A percentile compares a stretch with the other conserved stretches of the same genome.
phyloP scores from a whole-genome alignment of 1,140 invertebrate genomes.

The Gryon sp. region DNA sequence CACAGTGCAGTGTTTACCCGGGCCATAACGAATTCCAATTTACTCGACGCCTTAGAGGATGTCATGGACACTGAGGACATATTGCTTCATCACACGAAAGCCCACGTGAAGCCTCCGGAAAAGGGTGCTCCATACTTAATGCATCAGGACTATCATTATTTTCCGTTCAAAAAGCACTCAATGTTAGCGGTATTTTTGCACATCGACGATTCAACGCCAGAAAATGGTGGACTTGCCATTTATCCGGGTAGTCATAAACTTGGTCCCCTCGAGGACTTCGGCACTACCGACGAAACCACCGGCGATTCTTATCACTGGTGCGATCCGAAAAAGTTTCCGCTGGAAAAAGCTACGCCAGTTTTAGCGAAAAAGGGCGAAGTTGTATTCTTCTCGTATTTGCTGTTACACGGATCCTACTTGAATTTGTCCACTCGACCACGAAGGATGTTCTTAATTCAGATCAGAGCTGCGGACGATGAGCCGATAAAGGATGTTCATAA shows the following conservation, averaged over 20 bases:
- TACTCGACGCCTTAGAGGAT: constrained; percentile 82
- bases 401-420: constrained; percentile 82
- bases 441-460: constrained; percentile 82
- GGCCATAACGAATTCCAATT: constrained; percentile 79
- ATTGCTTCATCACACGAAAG: constrained; percentile 83
- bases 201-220: constrained; percentile 81
- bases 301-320: constrained; percentile 80
- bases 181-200: constrained; percentile 83
- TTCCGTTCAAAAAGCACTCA: constrained; percentile 82
- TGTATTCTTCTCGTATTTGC: constrained; percentile 82
- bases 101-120: constrained; percentile 82
- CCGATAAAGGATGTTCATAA: constrained; percentile 77
- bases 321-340: constrained; percentile 80
- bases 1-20: constrained; percentile 81
- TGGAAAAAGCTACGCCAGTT: constrained; percentile 81
- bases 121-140: constrained; percentile 83
- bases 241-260: constrained; percentile 84
- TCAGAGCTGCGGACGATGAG: constrained; percentile 80
- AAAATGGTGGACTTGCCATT: constrained; percentile 83
- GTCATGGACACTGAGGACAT: constrained; percentile 82
- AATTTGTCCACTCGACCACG: constrained; percentile 79
- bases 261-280: constrained; percentile 81
- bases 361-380: constrained; percentile 80
- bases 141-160: constrained; percentile 84
- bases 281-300: constrained; percentile 69